phyloP scores from a whole-genome alignment of 2,113 vertebrate genomes.

The Meleagris gallopavo region DNA sequence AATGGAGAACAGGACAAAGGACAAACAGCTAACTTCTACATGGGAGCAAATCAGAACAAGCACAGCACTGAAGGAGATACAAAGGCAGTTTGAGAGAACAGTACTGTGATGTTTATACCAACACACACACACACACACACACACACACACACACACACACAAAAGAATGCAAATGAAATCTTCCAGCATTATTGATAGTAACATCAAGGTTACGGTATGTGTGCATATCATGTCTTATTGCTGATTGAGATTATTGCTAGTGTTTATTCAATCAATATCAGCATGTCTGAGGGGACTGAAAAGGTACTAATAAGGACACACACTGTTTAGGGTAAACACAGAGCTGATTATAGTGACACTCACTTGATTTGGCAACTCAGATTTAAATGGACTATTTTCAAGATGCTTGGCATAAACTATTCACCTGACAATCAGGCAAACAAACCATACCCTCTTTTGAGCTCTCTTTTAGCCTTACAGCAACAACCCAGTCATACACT shows the following conservation, averaged over 20 bases:
- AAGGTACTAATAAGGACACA: constrained; percentile 59
- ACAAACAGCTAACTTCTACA: background rate
- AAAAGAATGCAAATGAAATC: background rate
- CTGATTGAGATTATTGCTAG: background rate
- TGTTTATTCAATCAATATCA: constrained; percentile 60
- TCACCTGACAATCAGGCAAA: background rate
- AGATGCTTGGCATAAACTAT: background rate
- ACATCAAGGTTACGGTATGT: background rate
- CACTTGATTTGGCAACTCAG: background rate
- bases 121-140: background rate
- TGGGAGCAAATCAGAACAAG: background rate
- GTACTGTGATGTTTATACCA: background rate
- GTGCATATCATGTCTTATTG: background rate
- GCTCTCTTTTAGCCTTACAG: background rate
- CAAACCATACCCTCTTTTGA: background rate
- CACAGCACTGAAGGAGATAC: background rate
- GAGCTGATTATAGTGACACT: background rate
- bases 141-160: background rate
- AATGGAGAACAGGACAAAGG: background rate
- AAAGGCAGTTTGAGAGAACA: background rate
- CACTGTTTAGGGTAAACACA: constrained; percentile 44
- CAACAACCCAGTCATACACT: background rate
- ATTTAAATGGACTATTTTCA: background rate
- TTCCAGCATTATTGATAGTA: background rate
- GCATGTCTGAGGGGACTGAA: constrained; percentile 17